A percentile compares a stretch with the other conserved stretches of the same genome.
These are phyloP conservation scores for Samia ricini DNA, from an alignment of 1,140 invertebrate species.

Conservation along the genomic window DNA sequence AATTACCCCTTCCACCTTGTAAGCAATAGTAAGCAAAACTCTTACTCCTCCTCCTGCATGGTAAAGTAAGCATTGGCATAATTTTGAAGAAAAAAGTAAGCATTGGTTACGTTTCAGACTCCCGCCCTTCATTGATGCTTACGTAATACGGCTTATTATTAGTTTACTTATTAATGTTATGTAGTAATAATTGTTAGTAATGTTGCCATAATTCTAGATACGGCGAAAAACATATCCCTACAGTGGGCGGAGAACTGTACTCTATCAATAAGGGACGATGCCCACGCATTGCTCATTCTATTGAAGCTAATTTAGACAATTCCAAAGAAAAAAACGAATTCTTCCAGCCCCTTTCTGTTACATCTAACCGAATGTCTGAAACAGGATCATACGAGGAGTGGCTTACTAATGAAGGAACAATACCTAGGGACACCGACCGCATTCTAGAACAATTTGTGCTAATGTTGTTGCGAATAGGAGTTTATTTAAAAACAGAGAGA, in stretches of 20 bases:
- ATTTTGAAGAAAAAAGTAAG: too few species aligned
- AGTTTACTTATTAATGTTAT: neutral
- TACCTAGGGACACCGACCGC: constrained; percentile 58
- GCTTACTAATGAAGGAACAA: constrained; percentile 48
- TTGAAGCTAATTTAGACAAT: constrained; percentile 31
- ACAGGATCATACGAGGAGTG: constrained; percentile 53
- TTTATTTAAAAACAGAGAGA: constrained; percentile 43
- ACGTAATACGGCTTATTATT: neutral
- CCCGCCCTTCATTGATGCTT: too few species aligned
- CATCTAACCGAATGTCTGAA: constrained; percentile 43
- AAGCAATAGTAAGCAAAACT: too few species aligned
- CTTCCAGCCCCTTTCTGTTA: constrained; percentile 28
- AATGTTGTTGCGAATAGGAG: constrained; percentile 58
- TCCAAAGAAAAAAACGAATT: constrained; percentile 24
- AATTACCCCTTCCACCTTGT: too few species aligned
- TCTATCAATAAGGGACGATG: constrained; percentile 8
- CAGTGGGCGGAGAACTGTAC: constrained; percentile 2
- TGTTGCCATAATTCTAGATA: constrained; percentile 33
- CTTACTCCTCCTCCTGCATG: too few species aligned
- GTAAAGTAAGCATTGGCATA: too few species aligned
- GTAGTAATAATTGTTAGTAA: neutral
- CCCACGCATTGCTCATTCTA: constrained; percentile 8
- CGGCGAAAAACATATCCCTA: constrained; percentile 26
- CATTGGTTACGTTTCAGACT: too few species aligned
- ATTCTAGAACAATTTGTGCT: constrained; percentile 64